Evolutionary conservation across 1,140 invertebrate genomes (phyloP).

Genomic region (Zelostemma sp.): DNA sequence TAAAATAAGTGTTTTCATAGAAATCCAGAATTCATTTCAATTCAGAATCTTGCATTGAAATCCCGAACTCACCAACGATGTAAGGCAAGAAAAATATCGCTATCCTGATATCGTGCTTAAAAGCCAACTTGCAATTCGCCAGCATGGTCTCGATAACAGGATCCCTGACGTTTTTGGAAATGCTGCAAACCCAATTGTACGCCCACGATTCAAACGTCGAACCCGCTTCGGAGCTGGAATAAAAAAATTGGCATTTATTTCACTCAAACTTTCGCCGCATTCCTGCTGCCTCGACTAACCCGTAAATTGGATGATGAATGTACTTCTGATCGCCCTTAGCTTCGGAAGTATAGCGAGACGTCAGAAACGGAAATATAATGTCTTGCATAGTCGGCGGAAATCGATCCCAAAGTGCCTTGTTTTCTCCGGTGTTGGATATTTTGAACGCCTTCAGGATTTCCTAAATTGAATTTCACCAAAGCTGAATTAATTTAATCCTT

Average conservation of each 20-base stretch:
- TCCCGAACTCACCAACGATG: constrained; percentile 71
- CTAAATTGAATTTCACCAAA: constrained; percentile 60
- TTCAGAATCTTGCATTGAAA: too few relatives aligned
- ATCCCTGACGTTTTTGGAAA: constrained; percentile 52
- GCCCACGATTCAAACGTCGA: constrained; percentile 80
- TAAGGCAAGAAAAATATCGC: constrained; percentile 81
- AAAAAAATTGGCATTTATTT: constrained; percentile 14
- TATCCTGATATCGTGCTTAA: constrained; percentile 77
- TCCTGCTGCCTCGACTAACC: too few relatives aligned
- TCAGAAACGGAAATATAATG: constrained; percentile 79
- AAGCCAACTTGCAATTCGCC: constrained; percentile 77
- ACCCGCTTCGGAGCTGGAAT: constrained; percentile 74
- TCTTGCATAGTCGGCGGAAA: constrained; percentile 77
- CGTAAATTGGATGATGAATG: constrained; percentile 64
- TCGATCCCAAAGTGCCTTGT: constrained; percentile 75
- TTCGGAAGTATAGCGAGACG: constrained; percentile 69
- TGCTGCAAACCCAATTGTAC: constrained; percentile 74
- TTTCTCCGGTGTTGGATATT: constrained; percentile 75
- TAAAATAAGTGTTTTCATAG: constrained; percentile 7
- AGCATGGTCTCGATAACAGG: constrained; percentile 65
- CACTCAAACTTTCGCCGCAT: background rate
- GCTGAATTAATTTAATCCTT: background rate
- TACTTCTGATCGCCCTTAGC: constrained; percentile 47
- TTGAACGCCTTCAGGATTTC: constrained; percentile 80
- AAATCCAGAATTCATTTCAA: too few relatives aligned